Base-by-base conservation (phyloP, 2,888 invertebrate genomes). In the Meliscaeva auricollis region DNA sequence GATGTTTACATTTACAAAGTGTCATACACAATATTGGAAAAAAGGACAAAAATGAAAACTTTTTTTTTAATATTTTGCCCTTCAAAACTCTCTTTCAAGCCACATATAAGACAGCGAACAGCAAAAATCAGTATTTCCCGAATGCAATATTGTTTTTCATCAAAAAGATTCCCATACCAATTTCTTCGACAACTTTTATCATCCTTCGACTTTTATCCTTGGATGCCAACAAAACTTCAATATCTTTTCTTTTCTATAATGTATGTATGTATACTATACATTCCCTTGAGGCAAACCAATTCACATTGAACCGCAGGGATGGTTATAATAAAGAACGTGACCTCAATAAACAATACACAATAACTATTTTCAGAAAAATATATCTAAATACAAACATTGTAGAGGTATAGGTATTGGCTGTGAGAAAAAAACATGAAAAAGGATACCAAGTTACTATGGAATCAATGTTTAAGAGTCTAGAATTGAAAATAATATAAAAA, bases 291-390 rank as follows among this genome's bases (percentile, higher is more conserved):
- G 72, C 72, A 80, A 72, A 80, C 75, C 72, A 84, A 72, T 84
- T 68, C 77, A 46, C 68, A 76, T 72, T 68, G 75, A 76, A 80
- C 76, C 84, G 72, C 54, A 72, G 80, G 80, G 72, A 80, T 80
- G 84, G 72, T 76, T 72, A 76, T 52, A 66, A 60, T 52, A 76
- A 80, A 80, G 75, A 32, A 84, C 84, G 84, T 84, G 84, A 84
- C 80, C 84, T 76, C 80, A 84, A 84, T 84, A 84, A 84, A 84
- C 84, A 80, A 84, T 76, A 68, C 75, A 66, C 66, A 70, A 77
- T 66, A 64, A 69, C 73, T 74, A 58, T 83, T 74, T 78, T 38
- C 11, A 35, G 26, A n/a, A n/a, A n/a, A n/a, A n/a, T n/a, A n/a
- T n/a, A n/a, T n/a, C n/a, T n/a, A n/a, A n/a, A 26, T 26, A 26